Conservation (phyloP, 2,888 invertebrate genomes). For the Adelphocoris suturalis region DNA sequence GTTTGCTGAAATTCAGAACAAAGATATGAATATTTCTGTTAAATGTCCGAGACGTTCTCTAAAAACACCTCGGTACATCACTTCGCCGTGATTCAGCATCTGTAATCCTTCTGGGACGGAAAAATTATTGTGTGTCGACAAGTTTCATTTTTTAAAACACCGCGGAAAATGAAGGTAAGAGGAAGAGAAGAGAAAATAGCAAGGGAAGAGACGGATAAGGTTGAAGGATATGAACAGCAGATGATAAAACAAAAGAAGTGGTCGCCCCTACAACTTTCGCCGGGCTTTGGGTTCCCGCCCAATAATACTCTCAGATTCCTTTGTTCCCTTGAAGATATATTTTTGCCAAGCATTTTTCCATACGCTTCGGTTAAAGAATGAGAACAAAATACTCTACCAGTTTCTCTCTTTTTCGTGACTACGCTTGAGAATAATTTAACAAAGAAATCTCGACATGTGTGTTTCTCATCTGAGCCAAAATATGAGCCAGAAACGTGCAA, state of each 20-base stretch:
- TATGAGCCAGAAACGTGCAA: neutral
- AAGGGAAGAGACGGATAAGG: neutral
- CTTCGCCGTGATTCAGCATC: neutral
- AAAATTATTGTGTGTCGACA: neutral
- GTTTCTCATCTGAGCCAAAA: neutral
- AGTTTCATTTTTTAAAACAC: neutral
- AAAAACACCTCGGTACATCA: neutral
- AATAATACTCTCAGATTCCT: conserved; percentile 23
- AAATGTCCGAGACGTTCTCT: too few relatives aligned
- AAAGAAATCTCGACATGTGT: neutral
- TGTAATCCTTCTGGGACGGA: neutral
- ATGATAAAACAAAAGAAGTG: neutral
- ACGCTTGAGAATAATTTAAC: neutral
- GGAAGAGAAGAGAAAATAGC: neutral
- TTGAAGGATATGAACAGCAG: conserved; percentile 17
- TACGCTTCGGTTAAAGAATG: neutral
- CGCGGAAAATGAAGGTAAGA: neutral
- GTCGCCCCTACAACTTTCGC: neutral
- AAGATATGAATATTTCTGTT: too few relatives aligned
- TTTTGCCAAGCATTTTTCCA: neutral
- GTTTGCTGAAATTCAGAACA: too few relatives aligned
- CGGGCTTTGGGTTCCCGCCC: neutral
- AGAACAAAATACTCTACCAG: neutral
- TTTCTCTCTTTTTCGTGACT: neutral
- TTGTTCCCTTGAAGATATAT: neutral